Evolutionary conservation across 2,113 vertebrate genomes (phyloP).

Genomic region (Brienomyrus longianalis): DNA sequence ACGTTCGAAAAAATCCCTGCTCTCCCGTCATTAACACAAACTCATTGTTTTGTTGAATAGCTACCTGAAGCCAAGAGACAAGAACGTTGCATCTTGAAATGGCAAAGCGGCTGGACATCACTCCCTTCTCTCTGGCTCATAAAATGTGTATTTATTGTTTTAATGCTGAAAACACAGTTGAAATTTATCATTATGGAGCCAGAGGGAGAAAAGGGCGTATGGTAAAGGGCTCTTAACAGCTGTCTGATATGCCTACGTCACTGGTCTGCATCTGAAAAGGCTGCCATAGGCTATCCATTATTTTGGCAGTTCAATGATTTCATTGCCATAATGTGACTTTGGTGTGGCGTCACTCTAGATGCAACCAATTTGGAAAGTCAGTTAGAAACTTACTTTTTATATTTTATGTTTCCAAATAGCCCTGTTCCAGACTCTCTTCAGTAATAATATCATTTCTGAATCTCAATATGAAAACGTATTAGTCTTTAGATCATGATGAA

Average conservation of each 20-base stretch:
- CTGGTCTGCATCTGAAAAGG: background rate
- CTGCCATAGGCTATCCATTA: background rate
- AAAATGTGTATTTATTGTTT: conserved; percentile 31
- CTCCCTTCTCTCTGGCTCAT: conserved; percentile 30
- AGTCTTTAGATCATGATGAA: conserved; percentile 29
- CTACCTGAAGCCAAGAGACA: background rate
- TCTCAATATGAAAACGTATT: conserved; percentile 43
- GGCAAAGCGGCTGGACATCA: conserved; percentile 1
- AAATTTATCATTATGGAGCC: background rate
- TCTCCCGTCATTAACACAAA: background rate
- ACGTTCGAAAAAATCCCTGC: background rate
- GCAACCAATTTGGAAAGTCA: conserved; percentile 19
- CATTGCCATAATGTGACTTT: background rate
- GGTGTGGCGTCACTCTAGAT: background rate
- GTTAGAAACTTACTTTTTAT: conserved; percentile 42
- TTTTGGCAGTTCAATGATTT: background rate
- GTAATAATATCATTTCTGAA: conserved; percentile 38
- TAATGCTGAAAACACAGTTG: background rate
- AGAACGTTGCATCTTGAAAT: background rate
- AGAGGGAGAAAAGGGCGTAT: background rate
- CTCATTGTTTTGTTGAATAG: background rate
- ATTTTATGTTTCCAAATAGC: conserved; percentile 39
- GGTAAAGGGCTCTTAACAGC: background rate
- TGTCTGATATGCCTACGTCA: background rate
- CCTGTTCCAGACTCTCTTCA: conserved; percentile 40